Evolutionary conservation across 1,140 invertebrate species (phyloP).

Genomic region (Magallana ariakensis): DNA sequence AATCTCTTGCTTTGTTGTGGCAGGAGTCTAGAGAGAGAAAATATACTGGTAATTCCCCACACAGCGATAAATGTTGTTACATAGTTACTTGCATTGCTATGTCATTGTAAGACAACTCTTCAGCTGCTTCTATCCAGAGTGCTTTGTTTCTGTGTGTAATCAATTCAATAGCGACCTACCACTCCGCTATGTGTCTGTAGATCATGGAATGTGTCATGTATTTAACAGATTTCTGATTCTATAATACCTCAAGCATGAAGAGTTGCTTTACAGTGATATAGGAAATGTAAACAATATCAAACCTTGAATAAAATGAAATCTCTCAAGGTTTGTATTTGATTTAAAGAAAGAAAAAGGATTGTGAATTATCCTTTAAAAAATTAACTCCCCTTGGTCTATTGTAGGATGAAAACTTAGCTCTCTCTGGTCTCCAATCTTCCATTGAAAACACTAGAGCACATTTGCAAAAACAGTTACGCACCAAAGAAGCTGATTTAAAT

Average conservation of each 20-base stretch:
- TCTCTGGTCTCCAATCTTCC: constrained; percentile 75
- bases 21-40: constrained; percentile 30
- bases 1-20: constrained; percentile 15
- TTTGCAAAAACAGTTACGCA: constrained; percentile 78
- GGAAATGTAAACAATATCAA: not conserved
- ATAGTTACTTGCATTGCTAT: not conserved
- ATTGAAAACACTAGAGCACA: constrained; percentile 78
- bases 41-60: not conserved
- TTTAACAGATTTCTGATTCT: not conserved
- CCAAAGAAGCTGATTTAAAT: constrained; percentile 79
- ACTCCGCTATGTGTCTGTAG: not conserved
- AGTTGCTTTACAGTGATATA: constrained; percentile 19
- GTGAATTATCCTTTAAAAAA: not conserved
- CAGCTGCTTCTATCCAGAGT: not conserved
- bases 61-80: not conserved
- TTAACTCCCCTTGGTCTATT: not conserved
- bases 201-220: not conserved
- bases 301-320: not conserved
- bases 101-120: constrained; percentile 5
- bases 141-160: not conserved
- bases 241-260: not conserved
- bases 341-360: not conserved
- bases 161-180: not conserved
- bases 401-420: constrained; percentile 75
- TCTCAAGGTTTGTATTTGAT: not conserved